Evolutionary conservation across 2,797 vertebrate species (phyloP), one percentile per base, ranked within the genome.

Genomic region (Hipposideros larvatus): DNA sequence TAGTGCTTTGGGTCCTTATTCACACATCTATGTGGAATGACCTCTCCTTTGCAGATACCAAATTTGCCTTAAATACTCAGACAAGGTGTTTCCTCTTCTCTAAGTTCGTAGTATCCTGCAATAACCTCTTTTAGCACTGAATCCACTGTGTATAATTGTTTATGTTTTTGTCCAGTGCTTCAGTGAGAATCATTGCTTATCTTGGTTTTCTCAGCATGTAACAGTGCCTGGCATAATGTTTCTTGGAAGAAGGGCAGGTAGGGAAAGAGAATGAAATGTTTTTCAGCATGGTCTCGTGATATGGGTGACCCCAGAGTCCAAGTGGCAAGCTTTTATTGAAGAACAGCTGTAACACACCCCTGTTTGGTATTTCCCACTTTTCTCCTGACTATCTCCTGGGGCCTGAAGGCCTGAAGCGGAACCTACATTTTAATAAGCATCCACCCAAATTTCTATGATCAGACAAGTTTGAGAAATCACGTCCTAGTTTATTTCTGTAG

Each of bases 161-260:
- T 6, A 24, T 74, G 57, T 74, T 48, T 71, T 70, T 79, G 11
- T 53, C 19, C 13, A 28, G 53, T 43, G 65, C 57, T 78, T 53
- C 48, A 55, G 55, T 77, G 59, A 63, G 22, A 82, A 73, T 41
- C 55, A 31, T 70, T 87, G 63, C 70, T 89, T 94, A 89, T 87
- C 70, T 95, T 71, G 85, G 16, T 71, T 77, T 59, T 68, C n/a
- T 41, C 78, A 59, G 24, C 37, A 10, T 57, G 11, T 13, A 85
- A 31, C 37, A 53, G 55, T 53, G 6, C 26, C 26, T 78, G 28
- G 37, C 19, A 55, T 46, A 24, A 9, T 48, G 21, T 74, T 90
- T 77, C 28, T 55, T 59, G 74, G 51, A 65, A 46, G 21, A 90
- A 82, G 22, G 53, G 78, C 65, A 84, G 15, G 4, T 6, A 85